Percentiles rank a stretch among this genome's conserved stretches.
Conservation (phyloP, 2,888 invertebrate species). For the Holacanthella duospinosa region DNA sequence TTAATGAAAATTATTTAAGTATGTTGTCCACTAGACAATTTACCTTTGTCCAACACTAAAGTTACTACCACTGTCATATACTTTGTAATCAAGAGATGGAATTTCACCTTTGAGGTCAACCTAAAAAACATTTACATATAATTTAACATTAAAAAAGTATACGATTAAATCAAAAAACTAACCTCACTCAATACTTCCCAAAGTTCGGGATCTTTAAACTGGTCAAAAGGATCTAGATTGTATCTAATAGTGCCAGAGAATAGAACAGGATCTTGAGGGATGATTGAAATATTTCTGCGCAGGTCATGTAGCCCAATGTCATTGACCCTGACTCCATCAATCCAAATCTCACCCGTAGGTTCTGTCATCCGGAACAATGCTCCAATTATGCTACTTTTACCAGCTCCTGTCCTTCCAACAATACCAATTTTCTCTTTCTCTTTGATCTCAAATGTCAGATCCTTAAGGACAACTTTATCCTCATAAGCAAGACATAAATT, state of each 20-base stretch:
- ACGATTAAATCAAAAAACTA: not conserved
- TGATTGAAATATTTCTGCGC: conserved; percentile 72
- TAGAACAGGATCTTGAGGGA: conserved; percentile 82
- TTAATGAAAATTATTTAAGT: not conserved
- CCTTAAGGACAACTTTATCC: conserved; percentile 61
- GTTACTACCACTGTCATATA: conserved; percentile 64
- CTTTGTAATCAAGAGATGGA: conserved; percentile 57
- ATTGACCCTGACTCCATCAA: conserved; percentile 51
- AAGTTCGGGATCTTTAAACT: conserved; percentile 64
- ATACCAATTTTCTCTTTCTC: conserved; percentile 54
- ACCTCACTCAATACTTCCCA: conserved; percentile 73
- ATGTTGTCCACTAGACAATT: not conserved
- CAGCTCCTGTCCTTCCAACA: conserved; percentile 43
- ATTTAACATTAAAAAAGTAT: not conserved
- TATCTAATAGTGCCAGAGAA: conserved; percentile 79
- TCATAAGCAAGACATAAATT: conserved; percentile 63
- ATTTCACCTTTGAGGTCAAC: conserved; percentile 63
- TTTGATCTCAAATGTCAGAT: conserved; percentile 57
- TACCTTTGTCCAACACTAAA: conserved; percentile 76
- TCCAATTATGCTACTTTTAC: conserved; percentile 66
- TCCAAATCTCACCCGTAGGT: conserved; percentile 64
- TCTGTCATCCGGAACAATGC: conserved; percentile 71
- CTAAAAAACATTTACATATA: not conserved
- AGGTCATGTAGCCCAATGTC: conserved; percentile 53
- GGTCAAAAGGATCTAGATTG: conserved; percentile 81